These are phyloP conservation scores for Altica lythri DNA, from an alignment of 2,888 invertebrate species.

Conservation along the genomic window DNA sequence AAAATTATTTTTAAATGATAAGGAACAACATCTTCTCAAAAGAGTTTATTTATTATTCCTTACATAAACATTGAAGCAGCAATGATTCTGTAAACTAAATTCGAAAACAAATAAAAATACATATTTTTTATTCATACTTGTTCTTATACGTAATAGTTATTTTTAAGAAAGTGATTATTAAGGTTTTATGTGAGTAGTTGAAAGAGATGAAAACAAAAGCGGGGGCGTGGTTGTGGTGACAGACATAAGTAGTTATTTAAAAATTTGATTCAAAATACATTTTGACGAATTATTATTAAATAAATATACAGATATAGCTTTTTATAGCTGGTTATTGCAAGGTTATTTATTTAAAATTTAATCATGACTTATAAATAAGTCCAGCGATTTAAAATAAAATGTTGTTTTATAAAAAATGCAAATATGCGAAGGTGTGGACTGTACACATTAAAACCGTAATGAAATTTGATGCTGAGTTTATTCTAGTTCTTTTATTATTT, in stretches of 20 bases:
- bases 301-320: not conserved
- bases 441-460: no score
- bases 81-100: no score
- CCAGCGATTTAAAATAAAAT: not conserved
- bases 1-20: no score
- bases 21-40: no score
- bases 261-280: slow-evolving; percentile 1
- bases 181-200: not conserved
- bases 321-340: not conserved
- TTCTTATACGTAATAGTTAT: slow-evolving; percentile 1
- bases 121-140: slow-evolving; percentile 11
- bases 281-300: not conserved
- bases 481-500: no score
- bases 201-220: no score
- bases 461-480: no score
- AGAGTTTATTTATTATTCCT: no score
- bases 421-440: not conserved
- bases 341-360: slow-evolving; percentile 1
- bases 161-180: not conserved
- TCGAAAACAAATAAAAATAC: no score
- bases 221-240: not conserved
- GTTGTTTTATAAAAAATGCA: slow-evolving; percentile 6
- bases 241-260: no score
- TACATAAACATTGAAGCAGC: no score
- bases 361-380: not conserved